Base-by-base conservation (phyloP, 2,113 vertebrate species). In the Equus quagga region DNA sequence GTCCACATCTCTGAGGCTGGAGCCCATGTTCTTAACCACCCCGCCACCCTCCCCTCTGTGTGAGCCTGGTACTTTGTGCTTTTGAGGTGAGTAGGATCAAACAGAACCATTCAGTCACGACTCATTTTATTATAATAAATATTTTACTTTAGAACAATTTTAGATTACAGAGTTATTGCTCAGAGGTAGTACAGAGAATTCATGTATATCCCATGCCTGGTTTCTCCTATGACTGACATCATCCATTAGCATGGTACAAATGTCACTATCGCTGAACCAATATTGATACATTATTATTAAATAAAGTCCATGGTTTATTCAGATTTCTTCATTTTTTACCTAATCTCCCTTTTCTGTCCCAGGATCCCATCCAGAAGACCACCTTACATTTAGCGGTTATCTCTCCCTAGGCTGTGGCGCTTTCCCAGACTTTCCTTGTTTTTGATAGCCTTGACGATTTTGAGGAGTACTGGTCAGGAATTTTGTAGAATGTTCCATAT, bases 171-270 rank as follows among this genome's bases (percentile, higher is more conserved):
- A 79, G 76, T 83, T 46, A 28, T 31, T 78, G 73, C 41, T 31
- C 26, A 70, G 46, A 93, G 28, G 31, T 5, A 15, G 36, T 64
- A 44, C 28, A 41, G 44, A 67, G 91, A 79, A 41, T 76, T 56
- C 21, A 4, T 3, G 0, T 41, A 41, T 44, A 44, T 24, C 23
- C 19, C 3, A 3, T 0, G 8, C 6, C 33, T 13, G 13, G 1
- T 36, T 49, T 82, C 12, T 51, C 58, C 17, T 33, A 18, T 44
- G 69, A 21, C 5, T 70, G 26, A 46, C 6, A 26, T 56, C 79
- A 91, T 70, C 44, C 3, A 13, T 31, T 41, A 24, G 19, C 11
- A 28, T 6, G 5, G 36, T 17, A n/a, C 15, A 26, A 44, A 54
- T 3, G 2, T 64, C 64, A 44, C 46, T 46, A 23, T 31, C 79